These are phyloP conservation scores for Cartodere bifasciata DNA, from an alignment of 2,888 invertebrate species.

Conservation along the genomic window DNA sequence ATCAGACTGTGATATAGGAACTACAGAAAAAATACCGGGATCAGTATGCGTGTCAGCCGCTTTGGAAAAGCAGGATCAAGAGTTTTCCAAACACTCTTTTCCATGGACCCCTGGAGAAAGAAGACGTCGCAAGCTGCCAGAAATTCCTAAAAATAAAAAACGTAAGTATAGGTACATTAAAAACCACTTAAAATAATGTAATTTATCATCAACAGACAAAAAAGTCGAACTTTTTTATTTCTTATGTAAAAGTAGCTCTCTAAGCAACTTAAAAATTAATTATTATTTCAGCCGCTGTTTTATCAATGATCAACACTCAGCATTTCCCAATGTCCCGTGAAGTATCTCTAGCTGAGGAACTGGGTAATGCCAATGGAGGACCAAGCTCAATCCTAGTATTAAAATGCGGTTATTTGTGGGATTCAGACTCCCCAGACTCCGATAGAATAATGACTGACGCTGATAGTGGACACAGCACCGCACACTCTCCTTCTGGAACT, in stretches of 20 bases:
- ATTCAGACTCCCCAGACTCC: slow-evolving; percentile 79
- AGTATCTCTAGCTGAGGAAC: slow-evolving; percentile 56
- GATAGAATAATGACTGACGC: slow-evolving; percentile 67
- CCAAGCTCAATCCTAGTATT: slow-evolving; percentile 50
- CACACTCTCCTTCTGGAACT: slow-evolving; percentile 64
- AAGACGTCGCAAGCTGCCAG: slow-evolving; percentile 71
- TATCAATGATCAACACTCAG: slow-evolving; percentile 44
- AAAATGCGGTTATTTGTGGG: slow-evolving; percentile 61
- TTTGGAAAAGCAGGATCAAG: slow-evolving; percentile 16
- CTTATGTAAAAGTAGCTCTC: slow-evolving; percentile 1
- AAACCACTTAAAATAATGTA: no score
- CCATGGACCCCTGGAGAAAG: slow-evolving; percentile 38
- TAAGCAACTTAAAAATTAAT: neutral
- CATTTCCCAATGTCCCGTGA: slow-evolving; percentile 45
- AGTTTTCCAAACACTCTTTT: slow-evolving; percentile 8
- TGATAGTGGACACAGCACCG: slow-evolving; percentile 85
- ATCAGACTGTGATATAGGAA: slow-evolving; percentile 33
- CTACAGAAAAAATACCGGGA: slow-evolving; percentile 8
- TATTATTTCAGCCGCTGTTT: slow-evolving; percentile 45
- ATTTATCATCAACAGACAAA: neutral
- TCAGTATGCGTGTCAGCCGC: slow-evolving; percentile 15
- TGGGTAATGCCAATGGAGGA: slow-evolving; percentile 37
- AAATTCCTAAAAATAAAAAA: slow-evolving; percentile 82
- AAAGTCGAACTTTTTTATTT: neutral
- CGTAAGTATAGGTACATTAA: slow-evolving; percentile 46